A percentile compares a stretch with the other conserved stretches of the same genome.
Evolutionary conservation across 2,797 vertebrate genomes (phyloP).

Genomic region (Phrynocephalus vlangalii): DNA sequence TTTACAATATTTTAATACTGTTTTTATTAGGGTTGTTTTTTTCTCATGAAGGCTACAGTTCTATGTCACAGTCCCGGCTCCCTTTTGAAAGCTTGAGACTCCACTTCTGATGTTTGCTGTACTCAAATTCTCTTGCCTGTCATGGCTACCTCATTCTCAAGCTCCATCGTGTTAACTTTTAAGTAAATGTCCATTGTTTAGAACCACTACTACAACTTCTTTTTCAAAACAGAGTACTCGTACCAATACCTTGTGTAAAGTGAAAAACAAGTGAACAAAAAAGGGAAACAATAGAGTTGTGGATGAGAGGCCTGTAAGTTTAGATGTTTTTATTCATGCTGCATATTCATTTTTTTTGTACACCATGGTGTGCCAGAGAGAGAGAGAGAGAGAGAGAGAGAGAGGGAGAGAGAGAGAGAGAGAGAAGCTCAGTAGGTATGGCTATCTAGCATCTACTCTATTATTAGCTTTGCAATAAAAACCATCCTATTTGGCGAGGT

Average conservation of each 20-base stretch:
- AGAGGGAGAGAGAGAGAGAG: background rate
- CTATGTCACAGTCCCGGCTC: no score
- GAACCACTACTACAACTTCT: background rate
- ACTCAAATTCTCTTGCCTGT: background rate
- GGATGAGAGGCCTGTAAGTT: background rate
- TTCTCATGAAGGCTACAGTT: no score
- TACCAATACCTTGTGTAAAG: background rate
- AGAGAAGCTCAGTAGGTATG: background rate
- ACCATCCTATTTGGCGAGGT: slow-evolving; percentile 1
- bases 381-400: background rate
- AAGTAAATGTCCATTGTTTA: background rate
- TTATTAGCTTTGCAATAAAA: slow-evolving; percentile 1
- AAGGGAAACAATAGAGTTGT: background rate
- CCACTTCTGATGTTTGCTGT: background rate
- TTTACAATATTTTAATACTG: no score
- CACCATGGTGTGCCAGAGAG: background rate
- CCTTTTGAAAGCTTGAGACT: no score
- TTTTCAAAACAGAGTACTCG: background rate
- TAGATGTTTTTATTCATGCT: background rate
- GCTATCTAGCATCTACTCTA: background rate
- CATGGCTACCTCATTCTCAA: background rate
- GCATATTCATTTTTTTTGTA: background rate
- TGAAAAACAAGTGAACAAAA: background rate
- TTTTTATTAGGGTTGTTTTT: no score
- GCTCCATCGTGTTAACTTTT: background rate